Conservation (phyloP, 2,888 invertebrate genomes). For the Bursaphelenchus okinawaensis region DNA sequence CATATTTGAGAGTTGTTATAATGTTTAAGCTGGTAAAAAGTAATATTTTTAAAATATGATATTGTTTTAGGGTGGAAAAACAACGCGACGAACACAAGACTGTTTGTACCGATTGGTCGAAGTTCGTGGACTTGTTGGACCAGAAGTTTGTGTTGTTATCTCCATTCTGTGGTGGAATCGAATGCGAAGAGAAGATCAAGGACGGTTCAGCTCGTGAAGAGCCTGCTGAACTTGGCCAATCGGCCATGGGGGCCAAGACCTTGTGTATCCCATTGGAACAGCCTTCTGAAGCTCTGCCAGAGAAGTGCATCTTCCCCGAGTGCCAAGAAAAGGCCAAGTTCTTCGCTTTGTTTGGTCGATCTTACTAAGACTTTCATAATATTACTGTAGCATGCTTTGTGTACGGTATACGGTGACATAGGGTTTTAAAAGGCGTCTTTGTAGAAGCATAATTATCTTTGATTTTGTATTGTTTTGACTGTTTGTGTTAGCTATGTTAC, state of each 20-base stretch:
- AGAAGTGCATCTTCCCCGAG: conserved; percentile 77
- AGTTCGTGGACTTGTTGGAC: conserved; percentile 77
- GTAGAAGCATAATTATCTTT: too few species aligned
- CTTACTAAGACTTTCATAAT: conserved; percentile 73
- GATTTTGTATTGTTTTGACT: too few species aligned
- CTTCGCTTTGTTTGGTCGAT: conserved; percentile 89
- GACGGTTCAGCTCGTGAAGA: conserved; percentile 72
- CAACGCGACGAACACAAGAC: conserved; percentile 74
- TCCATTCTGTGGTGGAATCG: conserved; percentile 84
- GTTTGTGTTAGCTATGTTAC: too few species aligned
- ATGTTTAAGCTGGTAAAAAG: too few species aligned
- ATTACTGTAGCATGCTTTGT: too few species aligned
- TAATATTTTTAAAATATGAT: background rate
- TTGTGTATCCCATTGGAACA: conserved; percentile 94
- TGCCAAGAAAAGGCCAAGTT: conserved; percentile 75
- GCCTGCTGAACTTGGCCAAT: conserved; percentile 60
- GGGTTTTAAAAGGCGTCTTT: too few species aligned
- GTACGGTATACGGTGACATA: too few species aligned
- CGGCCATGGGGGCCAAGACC: conserved; percentile 95
- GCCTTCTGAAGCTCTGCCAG: conserved; percentile 38
- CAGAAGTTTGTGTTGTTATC: conserved; percentile 82
- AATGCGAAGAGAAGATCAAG: conserved; percentile 92
- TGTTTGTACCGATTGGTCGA: conserved; percentile 72
- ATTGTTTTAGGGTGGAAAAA: conserved; percentile 68
- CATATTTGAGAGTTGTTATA: background rate